A percentile compares a stretch with the other conserved stretches of the same genome.
Evolutionary conservation across 2,888 invertebrate species (phyloP).

Genomic region (Muscina levida): DNA sequence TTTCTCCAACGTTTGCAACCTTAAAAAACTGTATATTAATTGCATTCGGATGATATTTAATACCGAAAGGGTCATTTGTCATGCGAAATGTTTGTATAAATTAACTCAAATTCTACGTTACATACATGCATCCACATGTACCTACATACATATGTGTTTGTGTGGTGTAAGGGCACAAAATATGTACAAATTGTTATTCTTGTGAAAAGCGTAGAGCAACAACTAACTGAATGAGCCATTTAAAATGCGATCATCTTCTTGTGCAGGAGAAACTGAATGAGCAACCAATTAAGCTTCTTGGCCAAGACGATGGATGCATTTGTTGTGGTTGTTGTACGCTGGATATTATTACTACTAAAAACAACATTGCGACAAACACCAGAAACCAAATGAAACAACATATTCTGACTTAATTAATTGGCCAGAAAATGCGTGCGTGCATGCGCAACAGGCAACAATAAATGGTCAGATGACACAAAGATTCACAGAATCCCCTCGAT

Average conservation of each 20-base stretch:
- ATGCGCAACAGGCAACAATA: conserved; percentile 47
- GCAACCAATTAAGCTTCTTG: conserved; percentile 65
- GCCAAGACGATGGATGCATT: conserved; percentile 16
- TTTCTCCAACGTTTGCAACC: too few relatives aligned
- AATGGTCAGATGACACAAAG: conserved; percentile 54
- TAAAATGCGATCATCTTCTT: conserved; percentile 34
- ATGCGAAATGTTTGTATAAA: conserved; percentile 18
- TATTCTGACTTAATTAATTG: conserved; percentile 69
- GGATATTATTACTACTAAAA: too few relatives aligned
- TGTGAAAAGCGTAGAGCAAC: conserved; percentile 19
- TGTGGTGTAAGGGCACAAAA: too few relatives aligned
- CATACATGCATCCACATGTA: not conserved
- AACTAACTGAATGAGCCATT: conserved; percentile 60
- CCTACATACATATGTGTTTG: conserved; percentile 7
- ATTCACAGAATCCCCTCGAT: conserved; percentile 47
- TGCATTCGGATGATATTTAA: too few relatives aligned
- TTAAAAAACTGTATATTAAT: too few relatives aligned
- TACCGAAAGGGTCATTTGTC: conserved; percentile 29
- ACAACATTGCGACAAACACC: conserved; percentile 30
- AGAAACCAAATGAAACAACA: conserved; percentile 64
- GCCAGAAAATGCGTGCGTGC: conserved; percentile 67
- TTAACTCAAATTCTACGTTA: too few relatives aligned
- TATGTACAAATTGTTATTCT: conserved; percentile 30
- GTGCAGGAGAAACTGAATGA: conserved; percentile 19
- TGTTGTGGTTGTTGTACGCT: not conserved